Evolutionary conservation across 2,797 vertebrate species (phyloP), one percentile per base, ranked within the genome.

Genomic region (Octomys mimax): DNA sequence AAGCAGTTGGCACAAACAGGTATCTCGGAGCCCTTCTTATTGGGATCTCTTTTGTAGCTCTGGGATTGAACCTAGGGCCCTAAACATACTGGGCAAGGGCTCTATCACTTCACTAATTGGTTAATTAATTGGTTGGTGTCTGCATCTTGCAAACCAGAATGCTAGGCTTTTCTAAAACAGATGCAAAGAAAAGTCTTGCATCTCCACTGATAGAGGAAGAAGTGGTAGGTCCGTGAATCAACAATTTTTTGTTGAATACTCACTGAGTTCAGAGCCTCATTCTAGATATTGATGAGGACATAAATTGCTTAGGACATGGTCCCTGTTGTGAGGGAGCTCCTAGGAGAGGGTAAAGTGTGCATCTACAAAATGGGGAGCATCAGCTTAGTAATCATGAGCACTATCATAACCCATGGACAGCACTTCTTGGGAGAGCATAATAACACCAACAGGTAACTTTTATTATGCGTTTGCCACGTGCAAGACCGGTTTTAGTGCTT

Each of bases 141-240:
- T 94, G 14, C 14, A 19, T 88, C 42, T 79, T 86, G 57, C 5
- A 92, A 92, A 73, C 0, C 62, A 93, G 83, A 75, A 77, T 83
- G 8, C 59, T 9, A 73, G 57, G 22, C 16, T 64, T 87, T 94
- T 33, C 73, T 28, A 39, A 85, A 95, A 18, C 22, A 12, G 18
- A 57, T 18, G 5, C 49, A 64, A 39, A 59, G 42, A 39, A 66
- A 61, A 61, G 57, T 71, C 77, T 89, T 73, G 14, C 1, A 49
- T n/a, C 2, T 11, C 12, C 49, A 5, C 7, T 14, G 21, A n/a
- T 83, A 86, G 28, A 78, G 75, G 36, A 79, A 10, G 42, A 91
- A 5, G 28, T 26, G 31, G 22, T 70, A 28, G n/a, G 14, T 85
- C 19, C 33, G 2, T 33, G 84, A 62, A 19, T 66, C 16, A 36